Percentiles rank a stretch among this genome's conserved stretches.
Conservation (phyloP, 30 jellyfish, hydroid and myxozoan genomes). For the Mastigias papua region DNA sequence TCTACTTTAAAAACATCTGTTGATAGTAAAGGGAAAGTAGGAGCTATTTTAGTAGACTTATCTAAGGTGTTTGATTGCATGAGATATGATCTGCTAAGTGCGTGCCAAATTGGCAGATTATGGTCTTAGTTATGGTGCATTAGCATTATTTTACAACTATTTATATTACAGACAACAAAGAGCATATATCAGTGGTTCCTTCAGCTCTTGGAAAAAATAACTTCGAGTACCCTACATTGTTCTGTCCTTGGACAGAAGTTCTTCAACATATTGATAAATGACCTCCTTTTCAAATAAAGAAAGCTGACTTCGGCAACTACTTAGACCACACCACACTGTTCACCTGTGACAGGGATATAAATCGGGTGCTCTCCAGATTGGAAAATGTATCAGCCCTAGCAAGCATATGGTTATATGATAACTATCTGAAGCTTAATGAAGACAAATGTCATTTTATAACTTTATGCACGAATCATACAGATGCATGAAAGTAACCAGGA, state of each 20-base stretch:
- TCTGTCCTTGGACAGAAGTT: conserved; percentile 66
- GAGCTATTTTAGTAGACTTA: too few species aligned
- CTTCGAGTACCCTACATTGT: conserved; percentile 65
- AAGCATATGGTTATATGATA: conserved; percentile 12
- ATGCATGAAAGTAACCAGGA: conserved; percentile 6
- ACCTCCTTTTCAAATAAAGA: neutral
- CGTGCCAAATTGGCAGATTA: conserved; percentile 29
- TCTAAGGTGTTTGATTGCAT: conserved; percentile 67
- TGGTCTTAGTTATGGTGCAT: conserved; percentile 7
- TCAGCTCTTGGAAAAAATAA: conserved; percentile 19
- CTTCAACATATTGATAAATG: conserved; percentile 36
- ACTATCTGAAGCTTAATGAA: too few species aligned
- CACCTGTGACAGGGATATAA: neutral
- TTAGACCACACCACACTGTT: too few species aligned
- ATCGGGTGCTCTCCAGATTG: neutral
- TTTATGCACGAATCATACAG: neutral
- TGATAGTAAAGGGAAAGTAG: too few species aligned
- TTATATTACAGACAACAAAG: conserved; percentile 19
- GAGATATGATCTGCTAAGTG: conserved; percentile 20
- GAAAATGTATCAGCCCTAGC: neutral
- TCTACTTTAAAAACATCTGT: too few species aligned
- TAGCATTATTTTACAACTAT: neutral
- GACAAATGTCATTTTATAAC: conserved; percentile 21
- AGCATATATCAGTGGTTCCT: conserved; percentile 28
- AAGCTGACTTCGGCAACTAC: too few species aligned